A percentile compares a stretch with the other conserved stretches of the same genome.
phyloP scores from a whole-genome alignment of 2,113 vertebrate genomes.

The Arenaria interpres region DNA sequence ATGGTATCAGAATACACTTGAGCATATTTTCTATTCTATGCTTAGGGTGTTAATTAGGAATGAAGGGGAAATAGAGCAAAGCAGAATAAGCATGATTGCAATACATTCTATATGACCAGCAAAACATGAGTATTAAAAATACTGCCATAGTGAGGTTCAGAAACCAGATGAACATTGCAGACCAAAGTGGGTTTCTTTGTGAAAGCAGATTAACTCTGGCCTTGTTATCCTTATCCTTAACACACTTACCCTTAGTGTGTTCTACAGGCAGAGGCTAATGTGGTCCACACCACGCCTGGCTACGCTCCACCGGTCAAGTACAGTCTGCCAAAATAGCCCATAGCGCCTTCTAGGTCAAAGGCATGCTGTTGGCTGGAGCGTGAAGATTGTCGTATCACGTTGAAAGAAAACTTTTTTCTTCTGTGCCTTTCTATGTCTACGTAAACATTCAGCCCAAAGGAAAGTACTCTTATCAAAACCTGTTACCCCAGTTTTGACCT shows the following conservation, averaged over 20 bases:
- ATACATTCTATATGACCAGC: neutral
- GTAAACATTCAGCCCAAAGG: neutral
- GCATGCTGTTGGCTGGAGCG: fast-evolving
- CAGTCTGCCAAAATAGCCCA: neutral
- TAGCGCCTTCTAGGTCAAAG: neutral
- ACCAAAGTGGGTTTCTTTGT: neutral
- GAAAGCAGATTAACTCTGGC: neutral
- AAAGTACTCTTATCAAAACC: neutral
- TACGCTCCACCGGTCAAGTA: neutral
- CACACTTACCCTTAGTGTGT: neutral
- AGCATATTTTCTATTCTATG: neutral
- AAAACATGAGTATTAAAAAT: neutral
- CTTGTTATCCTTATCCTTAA: too few relatives aligned
- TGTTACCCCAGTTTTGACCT: neutral
- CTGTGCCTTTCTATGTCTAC: neutral
- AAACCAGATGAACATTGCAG: neutral
- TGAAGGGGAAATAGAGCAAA: neutral
- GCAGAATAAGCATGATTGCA: neutral
- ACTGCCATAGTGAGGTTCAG: neutral
- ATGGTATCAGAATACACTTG: neutral
- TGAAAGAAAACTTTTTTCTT: neutral
- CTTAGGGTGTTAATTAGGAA: neutral
- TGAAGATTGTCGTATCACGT: fast-evolving
- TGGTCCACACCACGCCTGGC: neutral
- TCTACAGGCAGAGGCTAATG: neutral